Base-by-base conservation (phyloP, 2,888 invertebrate genomes). In the Anagyrus pseudococci region DNA sequence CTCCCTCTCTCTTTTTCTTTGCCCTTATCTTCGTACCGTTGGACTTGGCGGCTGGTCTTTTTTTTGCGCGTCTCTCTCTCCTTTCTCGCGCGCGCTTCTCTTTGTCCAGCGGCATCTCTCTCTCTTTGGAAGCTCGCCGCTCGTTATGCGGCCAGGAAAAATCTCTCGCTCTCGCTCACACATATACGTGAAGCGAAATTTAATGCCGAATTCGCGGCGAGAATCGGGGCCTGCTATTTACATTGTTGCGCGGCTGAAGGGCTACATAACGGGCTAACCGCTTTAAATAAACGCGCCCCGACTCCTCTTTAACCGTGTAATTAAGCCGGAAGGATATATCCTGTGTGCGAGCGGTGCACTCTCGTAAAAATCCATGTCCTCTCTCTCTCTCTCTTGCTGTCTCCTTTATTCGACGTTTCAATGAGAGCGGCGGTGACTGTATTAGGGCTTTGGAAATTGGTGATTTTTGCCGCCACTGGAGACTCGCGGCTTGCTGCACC, bases 21-120 rank as follows among this genome's bases (percentile, higher is more conserved):
- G 7, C 19, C 20, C 47, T 61, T 55, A 50, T 44, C 61, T 29
- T 17, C 10, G 48, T 53, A 59, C 59, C 59, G 59, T 54, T 59
- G n/a, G 15, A 13, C 29, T 15, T 10, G n/a, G 2, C n/a, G 3
- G 25, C 41, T 29, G 15, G n/a, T 17, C 44, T 33, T 37, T 22
- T 20, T 1, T 54, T 13, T n/a, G n/a, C 25, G 26, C 1, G 25
- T 29, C 20, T 44, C 17, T 17, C n/a, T n/a, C n/a, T 13, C 22
- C 15, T n/a, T 46, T 7, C n/a, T 55, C 46, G 46, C 22, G 29
- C 19, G 4, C 15, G 8, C 8, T 13, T 20, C 25, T 23, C 41
- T 52, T 33, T 33, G 52, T 19, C 4, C 4, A 1, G 50, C 59
- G 40, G 48, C 29, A 33, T 54, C 41, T 54, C 54, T 48, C 43